Evolutionary conservation across 2,888 invertebrate genomes (phyloP).

Genomic region (Heliconius erato): DNA sequence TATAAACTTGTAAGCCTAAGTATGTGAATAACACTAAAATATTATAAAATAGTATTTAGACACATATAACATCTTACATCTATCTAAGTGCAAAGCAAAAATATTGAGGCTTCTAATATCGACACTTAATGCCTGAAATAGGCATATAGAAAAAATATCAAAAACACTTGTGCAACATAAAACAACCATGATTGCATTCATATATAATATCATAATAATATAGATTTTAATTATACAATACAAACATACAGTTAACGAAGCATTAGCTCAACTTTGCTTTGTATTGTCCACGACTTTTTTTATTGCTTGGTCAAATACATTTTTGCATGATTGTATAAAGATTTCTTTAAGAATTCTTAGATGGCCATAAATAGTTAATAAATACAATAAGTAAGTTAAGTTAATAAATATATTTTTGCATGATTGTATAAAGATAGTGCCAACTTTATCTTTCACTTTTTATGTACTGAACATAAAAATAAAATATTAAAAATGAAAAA

Average conservation of each 20-base stretch:
- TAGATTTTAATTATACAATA: background rate
- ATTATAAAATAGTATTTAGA: background rate
- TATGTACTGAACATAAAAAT: background rate
- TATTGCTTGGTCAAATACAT: too few relatives aligned
- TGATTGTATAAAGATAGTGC: too few relatives aligned
- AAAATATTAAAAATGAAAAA: background rate
- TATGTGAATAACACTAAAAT: background rate
- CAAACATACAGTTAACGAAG: background rate
- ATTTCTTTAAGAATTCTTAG: too few relatives aligned
- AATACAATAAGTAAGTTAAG: too few relatives aligned
- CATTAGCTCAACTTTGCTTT: too few relatives aligned
- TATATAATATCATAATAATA: constrained; percentile 24
- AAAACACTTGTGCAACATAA: constrained; percentile 5
- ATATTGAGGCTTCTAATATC: background rate
- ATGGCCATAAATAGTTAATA: too few relatives aligned
- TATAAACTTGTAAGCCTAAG: background rate
- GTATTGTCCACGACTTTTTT: too few relatives aligned
- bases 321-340: too few relatives aligned
- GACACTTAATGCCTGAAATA: background rate
- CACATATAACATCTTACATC: constrained; percentile 12
- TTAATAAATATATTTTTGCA: too few relatives aligned
- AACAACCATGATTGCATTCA: constrained; percentile 17
- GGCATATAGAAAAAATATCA: background rate
- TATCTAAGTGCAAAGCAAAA: constrained; percentile 7
- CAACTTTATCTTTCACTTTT: too few relatives aligned